A percentile compares a stretch with the other conserved stretches of the same genome.
phyloP scores from a whole-genome alignment of 2,113 vertebrate genomes.

The Limanda limanda region DNA sequence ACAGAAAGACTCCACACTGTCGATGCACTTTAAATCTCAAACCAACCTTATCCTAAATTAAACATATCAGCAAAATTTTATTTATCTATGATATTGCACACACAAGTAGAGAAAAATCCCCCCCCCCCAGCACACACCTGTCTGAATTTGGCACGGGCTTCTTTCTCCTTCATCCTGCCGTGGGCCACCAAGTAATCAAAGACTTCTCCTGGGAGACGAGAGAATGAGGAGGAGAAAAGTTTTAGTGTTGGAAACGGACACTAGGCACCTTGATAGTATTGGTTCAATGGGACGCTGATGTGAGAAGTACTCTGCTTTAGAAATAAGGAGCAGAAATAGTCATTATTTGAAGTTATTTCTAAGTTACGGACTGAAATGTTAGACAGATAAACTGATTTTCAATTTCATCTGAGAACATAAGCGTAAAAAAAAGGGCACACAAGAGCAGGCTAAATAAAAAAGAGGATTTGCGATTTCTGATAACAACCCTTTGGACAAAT shows the following conservation, averaged over 20 bases:
- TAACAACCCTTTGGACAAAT: neutral
- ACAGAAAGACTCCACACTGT: neutral
- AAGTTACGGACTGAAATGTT: neutral
- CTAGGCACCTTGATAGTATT: slow-evolving; percentile 3
- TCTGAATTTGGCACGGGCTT: slow-evolving; percentile 95
- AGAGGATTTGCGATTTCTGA: neutral
- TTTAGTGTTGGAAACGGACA: slow-evolving; percentile 42
- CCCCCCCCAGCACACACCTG: slow-evolving; percentile 82
- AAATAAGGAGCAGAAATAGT: neutral
- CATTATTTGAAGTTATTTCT: neutral
- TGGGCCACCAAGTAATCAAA: slow-evolving; percentile 96
- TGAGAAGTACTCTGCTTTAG: neutral
- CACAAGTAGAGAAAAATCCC: neutral
- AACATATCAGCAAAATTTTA: neutral
- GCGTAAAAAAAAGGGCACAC: neutral
- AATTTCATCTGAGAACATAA: neutral
- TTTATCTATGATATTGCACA: neutral
- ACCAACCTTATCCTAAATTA: too few species aligned
- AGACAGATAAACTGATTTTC: neutral
- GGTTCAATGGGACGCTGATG: neutral
- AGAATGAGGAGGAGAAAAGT: neutral
- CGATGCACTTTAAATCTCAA: too few species aligned
- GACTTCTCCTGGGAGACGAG: slow-evolving; percentile 85
- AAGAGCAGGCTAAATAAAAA: neutral
- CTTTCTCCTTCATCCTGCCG: slow-evolving; percentile 97